These are phyloP conservation scores for Ictalurus punctatus DNA, from an alignment of 2,113 vertebrate genomes.

Conservation along the genomic window DNA sequence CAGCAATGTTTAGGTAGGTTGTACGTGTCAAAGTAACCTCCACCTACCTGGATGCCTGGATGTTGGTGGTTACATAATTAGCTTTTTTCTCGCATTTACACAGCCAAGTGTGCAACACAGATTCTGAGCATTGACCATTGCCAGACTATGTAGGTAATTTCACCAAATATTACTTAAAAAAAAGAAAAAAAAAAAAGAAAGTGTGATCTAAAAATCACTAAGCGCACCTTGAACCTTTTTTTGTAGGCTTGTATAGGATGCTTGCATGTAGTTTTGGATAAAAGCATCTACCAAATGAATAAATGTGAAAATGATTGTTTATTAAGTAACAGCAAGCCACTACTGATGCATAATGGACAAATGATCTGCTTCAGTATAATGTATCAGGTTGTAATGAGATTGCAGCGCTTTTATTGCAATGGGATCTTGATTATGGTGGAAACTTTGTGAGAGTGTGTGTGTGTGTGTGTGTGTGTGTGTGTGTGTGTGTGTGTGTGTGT, in stretches of 20 bases:
- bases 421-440: slow-evolving; percentile 35
- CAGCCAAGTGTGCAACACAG: neutral
- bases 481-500: neutral
- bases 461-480: neutral
- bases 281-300: slow-evolving; percentile 9
- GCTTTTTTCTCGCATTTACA: neutral
- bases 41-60: neutral
- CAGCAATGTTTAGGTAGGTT: no score
- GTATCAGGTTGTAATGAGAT: slow-evolving; percentile 8
- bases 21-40: no score
- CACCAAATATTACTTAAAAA: neutral
- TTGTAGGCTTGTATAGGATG: neutral
- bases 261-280: neutral
- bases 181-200: neutral
- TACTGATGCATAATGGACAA: neutral
- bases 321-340: neutral
- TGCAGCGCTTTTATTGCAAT: slow-evolving; percentile 26
- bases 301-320: slow-evolving; percentile 9
- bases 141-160: neutral
- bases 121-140: neutral
- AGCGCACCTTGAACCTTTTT: neutral
- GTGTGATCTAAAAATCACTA: neutral
- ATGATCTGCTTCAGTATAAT: slow-evolving; percentile 8
- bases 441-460: slow-evolving; percentile 13
- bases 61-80: neutral